These are phyloP conservation scores for Hystrix brachyura DNA, from an alignment of 2,113 vertebrate genomes.

Conservation along the genomic window DNA sequence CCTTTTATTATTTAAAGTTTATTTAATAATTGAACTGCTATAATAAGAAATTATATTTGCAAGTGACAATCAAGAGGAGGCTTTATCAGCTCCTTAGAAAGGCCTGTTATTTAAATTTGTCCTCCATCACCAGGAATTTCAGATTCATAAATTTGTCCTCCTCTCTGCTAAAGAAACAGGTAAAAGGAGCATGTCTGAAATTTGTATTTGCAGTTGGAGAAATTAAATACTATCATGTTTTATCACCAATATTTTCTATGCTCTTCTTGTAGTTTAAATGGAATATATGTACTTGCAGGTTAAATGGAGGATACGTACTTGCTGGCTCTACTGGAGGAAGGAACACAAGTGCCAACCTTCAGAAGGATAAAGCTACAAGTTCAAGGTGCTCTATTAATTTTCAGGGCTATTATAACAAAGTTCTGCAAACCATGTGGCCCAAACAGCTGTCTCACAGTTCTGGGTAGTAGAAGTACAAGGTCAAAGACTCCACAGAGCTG, in stretches of 20 bases:
- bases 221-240: accelerated
- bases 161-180: not conserved
- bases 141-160: not conserved
- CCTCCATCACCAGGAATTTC: not conserved
- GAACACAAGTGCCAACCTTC: not conserved
- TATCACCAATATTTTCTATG: not conserved
- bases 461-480: not conserved
- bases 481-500: accelerated
- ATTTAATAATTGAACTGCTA: not conserved
- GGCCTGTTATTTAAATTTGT: not conserved
- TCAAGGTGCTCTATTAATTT: accelerated
- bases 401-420: too few relatives aligned
- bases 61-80: not conserved
- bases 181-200: not conserved
- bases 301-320: accelerated
- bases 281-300: accelerated
- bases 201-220: not conserved
- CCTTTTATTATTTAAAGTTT: not conserved
- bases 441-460: not conserved
- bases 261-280: not conserved
- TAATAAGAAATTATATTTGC: not conserved
- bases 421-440: accelerated
- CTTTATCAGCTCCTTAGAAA: not conserved
- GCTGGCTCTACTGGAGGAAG: accelerated
- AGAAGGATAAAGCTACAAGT: accelerated